Conservation (phyloP, 37 sponge, comb jelly and placozoan genomes). For the Hexactinellida sp. region DNA sequence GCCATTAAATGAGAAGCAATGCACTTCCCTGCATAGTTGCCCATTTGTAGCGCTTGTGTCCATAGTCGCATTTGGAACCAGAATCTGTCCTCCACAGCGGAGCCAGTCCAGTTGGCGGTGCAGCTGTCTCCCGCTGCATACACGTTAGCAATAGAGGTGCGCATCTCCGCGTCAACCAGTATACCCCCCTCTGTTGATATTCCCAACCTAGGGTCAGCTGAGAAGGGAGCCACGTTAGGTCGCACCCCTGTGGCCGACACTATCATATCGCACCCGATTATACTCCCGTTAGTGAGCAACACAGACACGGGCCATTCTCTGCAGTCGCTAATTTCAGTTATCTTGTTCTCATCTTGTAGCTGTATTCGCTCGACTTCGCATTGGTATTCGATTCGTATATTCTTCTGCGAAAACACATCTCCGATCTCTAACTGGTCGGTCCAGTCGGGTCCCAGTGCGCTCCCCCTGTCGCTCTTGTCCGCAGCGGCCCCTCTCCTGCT, state of each 20-base stretch:
- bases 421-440: slow-evolving; percentile 48
- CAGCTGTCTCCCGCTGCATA: slow-evolving; percentile 98
- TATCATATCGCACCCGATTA: slow-evolving; percentile 76
- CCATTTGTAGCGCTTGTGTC: slow-evolving; percentile 97
- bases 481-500: background rate
- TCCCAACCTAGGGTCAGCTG: slow-evolving; percentile 7
- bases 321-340: background rate
- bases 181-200: slow-evolving; percentile 59
- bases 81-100: slow-evolving; percentile 13
- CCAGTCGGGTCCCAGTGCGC: slow-evolving; percentile 98
- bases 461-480: slow-evolving; percentile 22
- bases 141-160: slow-evolving; percentile 45
- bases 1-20: slow-evolving; percentile 59
- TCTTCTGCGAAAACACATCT: background rate
- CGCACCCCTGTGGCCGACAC: slow-evolving; percentile 90
- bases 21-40: slow-evolving; percentile 73
- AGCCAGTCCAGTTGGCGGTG: slow-evolving; percentile 42
- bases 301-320: slow-evolving; percentile 64
- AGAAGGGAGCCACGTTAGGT: slow-evolving; percentile 34
- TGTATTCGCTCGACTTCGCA: slow-evolving; percentile 47
- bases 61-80: slow-evolving; percentile 80
- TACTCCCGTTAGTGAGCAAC: slow-evolving; percentile 58
- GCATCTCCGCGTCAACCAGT: slow-evolving; percentile 75
- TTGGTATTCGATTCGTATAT: slow-evolving; percentile 60
- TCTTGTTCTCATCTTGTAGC: background rate